A percentile compares a stretch with the other conserved stretches of the same genome.
These are phyloP conservation scores for Sciaenops ocellatus DNA, from an alignment of 2,797 vertebrate genomes.

Conservation along the genomic window DNA sequence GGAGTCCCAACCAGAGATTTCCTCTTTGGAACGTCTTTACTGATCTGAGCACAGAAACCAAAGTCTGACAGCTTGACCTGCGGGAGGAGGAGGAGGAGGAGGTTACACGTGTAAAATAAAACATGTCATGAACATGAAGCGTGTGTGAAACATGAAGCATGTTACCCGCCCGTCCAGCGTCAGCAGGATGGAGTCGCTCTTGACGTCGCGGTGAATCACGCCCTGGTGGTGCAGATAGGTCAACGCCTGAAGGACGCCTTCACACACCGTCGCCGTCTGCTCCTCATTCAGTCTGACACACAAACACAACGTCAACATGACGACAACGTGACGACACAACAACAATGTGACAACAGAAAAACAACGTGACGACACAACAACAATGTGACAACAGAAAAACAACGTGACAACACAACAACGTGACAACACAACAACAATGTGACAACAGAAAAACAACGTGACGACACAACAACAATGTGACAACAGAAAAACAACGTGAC, in stretches of 20 bases:
- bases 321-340: background rate
- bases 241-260: conserved; percentile 94
- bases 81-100: conserved; percentile 1
- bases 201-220: conserved; percentile 96
- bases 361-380: too few relatives aligned
- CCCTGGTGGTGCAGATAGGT: conserved; percentile 94
- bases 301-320: background rate
- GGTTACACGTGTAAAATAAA: too few relatives aligned
- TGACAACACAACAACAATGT: too few relatives aligned
- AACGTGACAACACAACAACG: too few relatives aligned
- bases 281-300: conserved; percentile 91
- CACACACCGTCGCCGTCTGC: conserved; percentile 96
- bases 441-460: too few relatives aligned
- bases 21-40: conserved; percentile 94
- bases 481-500: too few relatives aligned
- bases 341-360: too few relatives aligned
- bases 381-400: too few relatives aligned
- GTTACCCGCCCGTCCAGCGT: conserved; percentile 93
- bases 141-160: background rate
- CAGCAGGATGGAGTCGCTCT: conserved; percentile 96
- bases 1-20: conserved; percentile 96
- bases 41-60: conserved; percentile 98
- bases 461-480: too few relatives aligned
- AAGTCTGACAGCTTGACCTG: conserved; percentile 98
- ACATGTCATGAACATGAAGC: background rate